Conservation (phyloP, 2,113 vertebrate genomes). For the Sebastes schlegelii region DNA sequence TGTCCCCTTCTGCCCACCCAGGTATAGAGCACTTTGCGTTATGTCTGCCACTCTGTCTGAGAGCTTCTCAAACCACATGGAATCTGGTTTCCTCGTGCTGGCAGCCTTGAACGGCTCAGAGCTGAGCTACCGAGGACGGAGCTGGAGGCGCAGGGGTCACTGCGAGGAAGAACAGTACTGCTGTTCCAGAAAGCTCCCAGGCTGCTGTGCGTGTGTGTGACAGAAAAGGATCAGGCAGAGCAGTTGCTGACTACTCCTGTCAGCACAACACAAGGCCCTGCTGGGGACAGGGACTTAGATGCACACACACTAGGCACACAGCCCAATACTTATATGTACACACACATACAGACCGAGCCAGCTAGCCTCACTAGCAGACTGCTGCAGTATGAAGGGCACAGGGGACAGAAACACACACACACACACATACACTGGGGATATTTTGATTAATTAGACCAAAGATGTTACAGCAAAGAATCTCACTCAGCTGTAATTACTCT, state of each 20-base stretch:
- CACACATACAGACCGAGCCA: constrained; percentile 25
- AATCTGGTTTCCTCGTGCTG: neutral
- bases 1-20: constrained; percentile 28
- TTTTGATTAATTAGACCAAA: constrained; percentile 55
- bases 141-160: constrained; percentile 22
- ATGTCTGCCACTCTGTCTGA: constrained; percentile 9
- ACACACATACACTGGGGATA: constrained; percentile 17
- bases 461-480: constrained; percentile 16
- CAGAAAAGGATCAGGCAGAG: constrained; percentile 2
- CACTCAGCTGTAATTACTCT: constrained; percentile 31
- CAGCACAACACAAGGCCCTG: constrained; percentile 34
- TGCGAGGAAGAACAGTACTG: neutral
- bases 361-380: constrained; percentile 26
- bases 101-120: neutral
- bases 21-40: neutral
- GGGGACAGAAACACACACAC: constrained; percentile 30
- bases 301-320: neutral
- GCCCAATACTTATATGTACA: neutral
- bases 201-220: neutral
- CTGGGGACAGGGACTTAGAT: constrained; percentile 15
- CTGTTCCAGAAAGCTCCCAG: constrained; percentile 31
- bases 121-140: constrained; percentile 7
- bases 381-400: constrained; percentile 36
- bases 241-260: constrained; percentile 46
- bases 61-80: neutral